Conservation (phyloP, 2,888 invertebrate species). For the Brachypalpus laphriformis region DNA sequence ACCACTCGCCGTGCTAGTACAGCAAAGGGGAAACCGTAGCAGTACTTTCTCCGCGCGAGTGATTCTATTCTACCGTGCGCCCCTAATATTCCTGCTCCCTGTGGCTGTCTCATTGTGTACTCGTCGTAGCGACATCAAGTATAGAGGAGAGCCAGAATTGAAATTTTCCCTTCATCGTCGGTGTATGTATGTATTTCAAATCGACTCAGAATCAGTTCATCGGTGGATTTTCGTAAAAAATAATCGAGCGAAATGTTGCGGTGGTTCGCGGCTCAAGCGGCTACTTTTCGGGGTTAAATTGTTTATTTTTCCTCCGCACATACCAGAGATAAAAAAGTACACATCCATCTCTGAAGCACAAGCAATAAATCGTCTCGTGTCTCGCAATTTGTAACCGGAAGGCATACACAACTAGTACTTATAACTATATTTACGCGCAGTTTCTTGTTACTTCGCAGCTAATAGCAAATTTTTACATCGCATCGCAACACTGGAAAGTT, state of each 20-base stretch:
- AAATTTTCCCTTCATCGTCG: slow-evolving; percentile 44
- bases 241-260: slow-evolving; percentile 69
- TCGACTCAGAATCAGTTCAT: slow-evolving; percentile 66
- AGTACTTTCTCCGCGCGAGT: slow-evolving; percentile 58
- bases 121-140: slow-evolving; percentile 32
- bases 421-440: slow-evolving; percentile 58
- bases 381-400: slow-evolving; percentile 49
- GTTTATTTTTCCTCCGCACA: not conserved
- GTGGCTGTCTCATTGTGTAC: not conserved
- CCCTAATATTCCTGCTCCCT: slow-evolving; percentile 51
- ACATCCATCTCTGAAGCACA: slow-evolving; percentile 40
- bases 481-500: slow-evolving; percentile 25
- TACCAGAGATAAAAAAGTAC: not conserved
- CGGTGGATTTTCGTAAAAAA: slow-evolving; percentile 69
- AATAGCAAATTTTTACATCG: slow-evolving; percentile 27
- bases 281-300: slow-evolving; percentile 61
- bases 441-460: slow-evolving; percentile 30
- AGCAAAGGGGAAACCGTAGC: slow-evolving; percentile 50
- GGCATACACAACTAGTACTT: slow-evolving; percentile 32
- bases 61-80: slow-evolving; percentile 27
- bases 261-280: slow-evolving; percentile 51
- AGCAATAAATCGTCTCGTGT: slow-evolving; percentile 48
- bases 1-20: not conserved
- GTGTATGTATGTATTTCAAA: slow-evolving; percentile 67
- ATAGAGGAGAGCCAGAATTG: not conserved